Evolutionary conservation across 1,140 invertebrate species (phyloP), one percentile per base, ranked within the genome.

Genomic region (Zaprionus tsacasi): DNA sequence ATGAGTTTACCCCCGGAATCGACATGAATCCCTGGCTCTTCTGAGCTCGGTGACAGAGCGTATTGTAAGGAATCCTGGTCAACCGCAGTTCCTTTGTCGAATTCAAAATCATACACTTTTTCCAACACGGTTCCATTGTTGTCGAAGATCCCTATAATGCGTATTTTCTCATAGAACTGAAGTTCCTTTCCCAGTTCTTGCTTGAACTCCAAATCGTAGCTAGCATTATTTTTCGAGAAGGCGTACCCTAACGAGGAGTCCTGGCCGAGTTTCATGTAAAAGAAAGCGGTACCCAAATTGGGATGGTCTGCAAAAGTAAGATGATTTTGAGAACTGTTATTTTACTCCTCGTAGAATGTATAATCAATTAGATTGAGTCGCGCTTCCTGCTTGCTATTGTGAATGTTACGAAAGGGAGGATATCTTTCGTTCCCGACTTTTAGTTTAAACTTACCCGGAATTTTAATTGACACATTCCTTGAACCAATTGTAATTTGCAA

Each of bases 111-210:
- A 12, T 55, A 38, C 0, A 10, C 8, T 25, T 61, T 30, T n/a
- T 5, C 6, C 7, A 38, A 30, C 13, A 69, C 25, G 27, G 55
- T 48, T 15, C 17, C 6, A 21, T 38, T 30, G 1, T 15, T 25
- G 43, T 72, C 55, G 10, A 67, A 59, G 12, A 67, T 27, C 4
- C 45, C 17, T 2, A 36, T 2, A 36, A 72, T 45, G 6, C 48
- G 27, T 6, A 74, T 0, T 10, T 1, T 25, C 61, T 74, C 71
- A 25, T 61, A 27, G n/a, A n/a, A n/a, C n/a, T n/a, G n/a, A n/a
- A n/a, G n/a, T n/a, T 2, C 15, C 13, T 33, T 57, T 15, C 35
- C 35, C 6, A 48, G 12, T 38, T 61, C 25, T 21, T 56, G 21
- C 7, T 2, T 50, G 13, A 15, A 65, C 1, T 0, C 6, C 21